Evolutionary conservation across 1,140 invertebrate species (phyloP).

Genomic region (Halesus radiatus): DNA sequence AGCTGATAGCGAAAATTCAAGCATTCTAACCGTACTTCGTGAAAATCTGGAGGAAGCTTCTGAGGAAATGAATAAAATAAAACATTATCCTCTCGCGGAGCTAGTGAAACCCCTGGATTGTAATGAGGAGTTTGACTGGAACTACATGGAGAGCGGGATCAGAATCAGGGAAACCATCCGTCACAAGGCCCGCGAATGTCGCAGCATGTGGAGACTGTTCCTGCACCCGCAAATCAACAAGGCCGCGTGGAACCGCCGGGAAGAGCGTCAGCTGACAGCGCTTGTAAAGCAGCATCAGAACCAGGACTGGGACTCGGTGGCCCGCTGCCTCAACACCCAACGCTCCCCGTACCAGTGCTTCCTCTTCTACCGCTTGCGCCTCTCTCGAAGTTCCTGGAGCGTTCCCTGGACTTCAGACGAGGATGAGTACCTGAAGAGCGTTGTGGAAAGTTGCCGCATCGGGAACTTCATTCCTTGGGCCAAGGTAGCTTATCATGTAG

Average conservation of each 20-base stretch:
- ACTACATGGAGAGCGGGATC: neutral
- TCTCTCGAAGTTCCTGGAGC: neutral
- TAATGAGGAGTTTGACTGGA: conserved; percentile 43
- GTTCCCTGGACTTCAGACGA: conserved; percentile 44
- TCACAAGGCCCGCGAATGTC: conserved; percentile 43
- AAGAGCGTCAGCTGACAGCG: conserved; percentile 11
- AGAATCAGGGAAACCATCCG: neutral
- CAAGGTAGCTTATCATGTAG: conserved; percentile 46
- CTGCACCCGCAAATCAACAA: conserved; percentile 50
- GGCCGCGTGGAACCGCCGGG: conserved; percentile 20
- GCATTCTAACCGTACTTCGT: neutral
- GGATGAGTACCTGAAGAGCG: conserved; percentile 31
- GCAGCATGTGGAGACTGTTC: conserved; percentile 43
- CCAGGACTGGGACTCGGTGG: conserved; percentile 47
- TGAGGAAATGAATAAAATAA: neutral
- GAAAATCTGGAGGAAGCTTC: neutral
- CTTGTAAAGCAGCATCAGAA: neutral
- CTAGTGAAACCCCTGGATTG: conserved; percentile 26
- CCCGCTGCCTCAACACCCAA: conserved; percentile 8
- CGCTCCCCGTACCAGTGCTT: conserved; percentile 51
- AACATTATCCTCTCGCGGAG: neutral
- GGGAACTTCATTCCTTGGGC: conserved; percentile 52
- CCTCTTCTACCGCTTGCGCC: conserved; percentile 30
- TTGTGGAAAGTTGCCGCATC: conserved; percentile 46
- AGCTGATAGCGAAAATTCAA: neutral